Evolutionary conservation across 2,888 invertebrate genomes (phyloP).

Genomic region (Silvanus unidentatus): DNA sequence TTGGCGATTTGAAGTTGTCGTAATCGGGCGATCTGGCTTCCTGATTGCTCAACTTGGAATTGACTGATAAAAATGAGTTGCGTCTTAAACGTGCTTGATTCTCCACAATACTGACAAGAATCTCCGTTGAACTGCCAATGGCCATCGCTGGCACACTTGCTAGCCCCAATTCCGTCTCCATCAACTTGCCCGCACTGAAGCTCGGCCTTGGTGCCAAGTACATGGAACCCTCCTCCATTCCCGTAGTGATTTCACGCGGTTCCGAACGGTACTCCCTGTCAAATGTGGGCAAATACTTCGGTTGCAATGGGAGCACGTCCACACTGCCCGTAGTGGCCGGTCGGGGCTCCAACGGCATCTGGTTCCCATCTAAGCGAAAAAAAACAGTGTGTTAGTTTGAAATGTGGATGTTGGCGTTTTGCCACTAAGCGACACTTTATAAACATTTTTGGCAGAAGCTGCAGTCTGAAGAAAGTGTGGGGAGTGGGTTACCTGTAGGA

Average conservation of each 20-base stretch:
- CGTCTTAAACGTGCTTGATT: conserved; percentile 35
- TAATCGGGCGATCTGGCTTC: conserved; percentile 31
- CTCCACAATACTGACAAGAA: conserved; percentile 40
- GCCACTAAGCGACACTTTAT: no score
- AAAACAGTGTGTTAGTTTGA: no score
- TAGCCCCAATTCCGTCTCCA: conserved; percentile 31
- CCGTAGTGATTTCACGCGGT: conserved; percentile 33
- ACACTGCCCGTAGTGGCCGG: conserved; percentile 63
- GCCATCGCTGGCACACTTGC: conserved; percentile 39
- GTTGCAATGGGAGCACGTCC: conserved; percentile 66
- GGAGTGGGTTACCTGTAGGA: conserved; percentile 19
- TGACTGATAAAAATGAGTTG: conserved; percentile 27
- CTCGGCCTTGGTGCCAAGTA: conserved; percentile 12
- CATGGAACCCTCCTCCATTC: conserved; percentile 22
- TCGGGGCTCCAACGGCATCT: conserved; percentile 57
- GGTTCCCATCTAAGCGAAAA: no score
- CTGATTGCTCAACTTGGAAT: conserved; percentile 14
- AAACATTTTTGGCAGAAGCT: no score
- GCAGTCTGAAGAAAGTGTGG: not conserved
- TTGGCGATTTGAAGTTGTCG: conserved; percentile 35
- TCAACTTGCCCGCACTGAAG: conserved; percentile 4
- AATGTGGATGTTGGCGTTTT: no score
- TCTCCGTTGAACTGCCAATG: conserved; percentile 41
- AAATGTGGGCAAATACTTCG: conserved; percentile 58
- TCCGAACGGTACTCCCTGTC: conserved; percentile 52